Base-by-base conservation (phyloP, 2,888 invertebrate species). In the Lottia scabra region DNA sequence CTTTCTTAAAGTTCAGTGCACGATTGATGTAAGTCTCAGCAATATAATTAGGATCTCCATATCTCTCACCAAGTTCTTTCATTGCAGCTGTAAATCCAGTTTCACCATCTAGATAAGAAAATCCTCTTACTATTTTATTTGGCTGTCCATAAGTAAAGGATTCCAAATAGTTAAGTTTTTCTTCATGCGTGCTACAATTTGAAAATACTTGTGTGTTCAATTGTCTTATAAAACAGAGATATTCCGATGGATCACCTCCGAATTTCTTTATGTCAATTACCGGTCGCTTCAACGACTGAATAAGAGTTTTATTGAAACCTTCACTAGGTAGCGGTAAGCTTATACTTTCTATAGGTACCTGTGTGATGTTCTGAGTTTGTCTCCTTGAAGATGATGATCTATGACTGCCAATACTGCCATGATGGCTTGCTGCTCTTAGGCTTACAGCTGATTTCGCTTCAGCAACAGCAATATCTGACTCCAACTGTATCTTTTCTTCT, bases 1-100 rank as follows among this genome's bases (percentile, higher is more conserved):
- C 10, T 10, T 38, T 38, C 38, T 38, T 38, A 38, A 38, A 38
- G 10, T 56, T 63, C 30, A 74, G 19, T 23, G 74, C 74, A 45
- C 27, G 65, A 19, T 70, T 71, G n/a, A 74, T 72, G 46, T 27
- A 74, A 15, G 74, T 71, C 38, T 38, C 38, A 8, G 10, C 38
- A 4, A 38, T 38, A 38, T 38, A 6, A 38, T 4, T 4, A 38
- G 10, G 5, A 38, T 4, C 38, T 5, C 5, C 38, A 38, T 38
- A 10, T 38, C 74, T 4, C 38, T 4, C 38, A 38, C 38, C 38
- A 38, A 38, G 5, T 10, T 73, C 73, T 38, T 44, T 56, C 10
- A 65, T n/a, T n/a, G 65, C 65, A 38, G 65, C 3, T 26, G 12
- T 43, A 12, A 38, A 65, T 3, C 26, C 38, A 26, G n/a, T 65